These are phyloP conservation scores for Tarsius wallacei DNA, from an alignment of 2,797 vertebrate species.

Conservation along the genomic window DNA sequence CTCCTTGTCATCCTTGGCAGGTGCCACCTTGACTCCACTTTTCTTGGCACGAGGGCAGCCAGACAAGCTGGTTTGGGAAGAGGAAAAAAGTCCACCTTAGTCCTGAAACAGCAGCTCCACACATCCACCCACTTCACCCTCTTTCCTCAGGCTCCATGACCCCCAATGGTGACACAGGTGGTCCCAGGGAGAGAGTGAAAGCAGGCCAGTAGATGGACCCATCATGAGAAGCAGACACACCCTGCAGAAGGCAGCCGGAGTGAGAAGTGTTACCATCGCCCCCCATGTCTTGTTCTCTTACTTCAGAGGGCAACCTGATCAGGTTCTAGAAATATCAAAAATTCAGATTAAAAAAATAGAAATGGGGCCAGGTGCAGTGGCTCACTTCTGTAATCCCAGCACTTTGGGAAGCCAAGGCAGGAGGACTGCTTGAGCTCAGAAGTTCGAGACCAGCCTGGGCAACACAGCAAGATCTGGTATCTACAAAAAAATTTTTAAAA, in stretches of 20 bases:
- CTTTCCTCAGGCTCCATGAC: constrained; percentile 68
- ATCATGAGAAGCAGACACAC: background rate
- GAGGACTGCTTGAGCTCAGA: no score
- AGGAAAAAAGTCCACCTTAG: constrained; percentile 90
- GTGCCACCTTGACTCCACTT: constrained; percentile 98
- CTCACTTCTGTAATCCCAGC: no score
- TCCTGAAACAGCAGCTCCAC: constrained; percentile 76
- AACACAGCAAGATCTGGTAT: no score
- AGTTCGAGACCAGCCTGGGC: no score
- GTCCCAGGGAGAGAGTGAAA: background rate
- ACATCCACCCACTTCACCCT: constrained; percentile 61
- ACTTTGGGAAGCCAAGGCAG: no score
- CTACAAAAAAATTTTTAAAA: no score
- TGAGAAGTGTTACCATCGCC: background rate
- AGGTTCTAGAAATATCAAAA: constrained; percentile 83
- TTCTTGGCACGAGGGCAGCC: constrained; percentile 99
- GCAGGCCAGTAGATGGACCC: background rate
- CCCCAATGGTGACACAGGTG: background rate
- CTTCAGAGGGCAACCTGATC: constrained; percentile 80
- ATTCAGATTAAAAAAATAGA: constrained; percentile 86
- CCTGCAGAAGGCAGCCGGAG: background rate
- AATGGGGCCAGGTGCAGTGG: constrained; percentile 21
- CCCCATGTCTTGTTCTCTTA: constrained; percentile 85
- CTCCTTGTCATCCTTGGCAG: constrained; percentile 99
- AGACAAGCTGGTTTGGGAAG: constrained; percentile 97